A percentile compares a stretch with the other conserved stretches of the same genome.
phyloP scores from a whole-genome alignment of 1,140 invertebrate species.

The Drosophila sucinea region DNA sequence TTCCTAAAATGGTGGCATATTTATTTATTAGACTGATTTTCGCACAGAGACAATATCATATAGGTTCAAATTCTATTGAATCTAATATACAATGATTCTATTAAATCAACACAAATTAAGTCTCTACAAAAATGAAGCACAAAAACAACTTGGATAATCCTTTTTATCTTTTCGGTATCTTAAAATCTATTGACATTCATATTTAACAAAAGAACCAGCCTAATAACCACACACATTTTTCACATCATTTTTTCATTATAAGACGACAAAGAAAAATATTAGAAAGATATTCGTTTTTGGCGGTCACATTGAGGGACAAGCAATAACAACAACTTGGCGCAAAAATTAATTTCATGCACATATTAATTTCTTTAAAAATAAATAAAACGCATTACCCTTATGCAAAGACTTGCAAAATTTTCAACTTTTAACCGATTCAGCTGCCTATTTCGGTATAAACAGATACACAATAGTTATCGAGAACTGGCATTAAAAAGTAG shows the following conservation, averaged over 20 bases:
- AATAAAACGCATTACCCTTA: conserved; percentile 46
- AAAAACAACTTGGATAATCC: no score
- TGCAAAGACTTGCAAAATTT: not conserved
- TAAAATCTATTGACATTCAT: not conserved
- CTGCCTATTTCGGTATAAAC: conserved; percentile 51
- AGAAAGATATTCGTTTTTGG: conserved; percentile 34
- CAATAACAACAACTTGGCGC: conserved; percentile 26
- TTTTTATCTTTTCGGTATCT: no score
- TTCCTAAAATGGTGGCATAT: not conserved
- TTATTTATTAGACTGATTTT: not conserved
- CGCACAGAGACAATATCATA: no score
- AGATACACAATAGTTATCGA: conserved; percentile 42
- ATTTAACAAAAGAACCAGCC: not conserved
- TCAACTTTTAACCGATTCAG: conserved; percentile 31
- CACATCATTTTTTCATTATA: not conserved
- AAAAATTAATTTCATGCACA: conserved; percentile 28
- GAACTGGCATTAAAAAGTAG: conserved; percentile 58
- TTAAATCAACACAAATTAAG: no score
- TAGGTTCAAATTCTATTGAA: no score
- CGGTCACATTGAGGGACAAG: conserved; percentile 38
- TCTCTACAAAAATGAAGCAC: no score
- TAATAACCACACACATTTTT: not conserved
- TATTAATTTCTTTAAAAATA: conserved; percentile 25
- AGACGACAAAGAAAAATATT: not conserved
- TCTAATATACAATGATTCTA: no score